phyloP scores from a whole-genome alignment of 2,113 vertebrate species.

The Ptychochromis oligacanthus region DNA sequence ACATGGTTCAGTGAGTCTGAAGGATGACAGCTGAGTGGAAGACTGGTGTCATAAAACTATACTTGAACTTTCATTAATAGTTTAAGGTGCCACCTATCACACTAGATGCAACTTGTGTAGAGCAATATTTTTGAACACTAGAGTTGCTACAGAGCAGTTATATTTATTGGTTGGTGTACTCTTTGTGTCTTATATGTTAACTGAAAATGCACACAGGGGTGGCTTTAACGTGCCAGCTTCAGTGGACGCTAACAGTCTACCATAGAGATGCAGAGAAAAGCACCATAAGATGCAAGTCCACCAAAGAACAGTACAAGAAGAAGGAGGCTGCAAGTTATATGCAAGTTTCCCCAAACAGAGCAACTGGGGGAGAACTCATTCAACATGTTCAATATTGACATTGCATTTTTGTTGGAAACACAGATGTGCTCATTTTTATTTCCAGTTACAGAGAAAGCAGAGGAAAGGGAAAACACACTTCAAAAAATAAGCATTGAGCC shows the following conservation, averaged over 20 bases:
- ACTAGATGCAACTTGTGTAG: background rate
- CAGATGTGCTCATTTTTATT: background rate
- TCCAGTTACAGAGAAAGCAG: background rate
- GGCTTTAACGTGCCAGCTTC: background rate
- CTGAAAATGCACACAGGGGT: background rate
- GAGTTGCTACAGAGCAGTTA: background rate
- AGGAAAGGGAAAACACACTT: background rate
- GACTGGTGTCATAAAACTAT: background rate
- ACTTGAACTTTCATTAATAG: background rate
- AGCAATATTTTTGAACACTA: background rate
- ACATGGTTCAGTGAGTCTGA: background rate
- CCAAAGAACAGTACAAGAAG: background rate
- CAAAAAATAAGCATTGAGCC: constrained; percentile 7
- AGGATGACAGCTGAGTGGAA: background rate
- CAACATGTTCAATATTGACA: too few species aligned
- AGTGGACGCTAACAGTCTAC: background rate
- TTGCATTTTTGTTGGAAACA: background rate
- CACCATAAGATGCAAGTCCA: background rate
- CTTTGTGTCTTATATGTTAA: background rate
- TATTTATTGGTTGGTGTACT: background rate
- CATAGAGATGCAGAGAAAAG: background rate
- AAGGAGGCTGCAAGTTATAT: background rate
- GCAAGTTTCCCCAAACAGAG: background rate
- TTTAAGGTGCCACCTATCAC: background rate
- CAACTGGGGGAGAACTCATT: background rate